phyloP scores from a whole-genome alignment of 2,113 vertebrate species.

The Epinephelus cyanopodus region DNA sequence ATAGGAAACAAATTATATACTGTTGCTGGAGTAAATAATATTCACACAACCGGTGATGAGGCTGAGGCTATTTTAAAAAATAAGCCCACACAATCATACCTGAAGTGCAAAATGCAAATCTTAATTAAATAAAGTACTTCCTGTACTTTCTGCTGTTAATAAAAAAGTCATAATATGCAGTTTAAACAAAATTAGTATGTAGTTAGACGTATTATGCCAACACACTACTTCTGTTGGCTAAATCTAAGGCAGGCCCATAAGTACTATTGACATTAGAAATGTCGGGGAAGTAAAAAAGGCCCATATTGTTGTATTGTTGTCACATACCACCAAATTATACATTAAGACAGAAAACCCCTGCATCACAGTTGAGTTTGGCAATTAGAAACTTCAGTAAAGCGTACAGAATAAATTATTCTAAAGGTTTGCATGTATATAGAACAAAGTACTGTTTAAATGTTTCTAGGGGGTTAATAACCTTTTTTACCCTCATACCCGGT shows the following conservation, averaged over 20 bases:
- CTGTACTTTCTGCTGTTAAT: background rate
- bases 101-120: background rate
- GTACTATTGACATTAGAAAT: background rate
- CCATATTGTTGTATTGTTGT: background rate
- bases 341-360: background rate
- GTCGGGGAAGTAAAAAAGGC: background rate
- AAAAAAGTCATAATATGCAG: background rate
- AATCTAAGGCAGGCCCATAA: background rate
- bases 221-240: background rate
- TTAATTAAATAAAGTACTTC: background rate
- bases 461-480: background rate
- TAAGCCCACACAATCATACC: background rate
- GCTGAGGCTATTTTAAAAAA: background rate
- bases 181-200: slow-evolving; percentile 12
- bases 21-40: background rate
- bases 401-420: too few relatives aligned
- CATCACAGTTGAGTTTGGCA: background rate
- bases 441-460: background rate
- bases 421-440: too few relatives aligned
- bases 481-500: background rate
- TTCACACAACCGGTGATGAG: background rate
- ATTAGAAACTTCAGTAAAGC: background rate
- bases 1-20: background rate
- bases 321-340: too few relatives aligned
- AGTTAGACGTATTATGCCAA: background rate